Evolutionary conservation across 2,888 invertebrate genomes (phyloP), one percentile per base, ranked within the genome.

Genomic region (Congeria kusceri): DNA sequence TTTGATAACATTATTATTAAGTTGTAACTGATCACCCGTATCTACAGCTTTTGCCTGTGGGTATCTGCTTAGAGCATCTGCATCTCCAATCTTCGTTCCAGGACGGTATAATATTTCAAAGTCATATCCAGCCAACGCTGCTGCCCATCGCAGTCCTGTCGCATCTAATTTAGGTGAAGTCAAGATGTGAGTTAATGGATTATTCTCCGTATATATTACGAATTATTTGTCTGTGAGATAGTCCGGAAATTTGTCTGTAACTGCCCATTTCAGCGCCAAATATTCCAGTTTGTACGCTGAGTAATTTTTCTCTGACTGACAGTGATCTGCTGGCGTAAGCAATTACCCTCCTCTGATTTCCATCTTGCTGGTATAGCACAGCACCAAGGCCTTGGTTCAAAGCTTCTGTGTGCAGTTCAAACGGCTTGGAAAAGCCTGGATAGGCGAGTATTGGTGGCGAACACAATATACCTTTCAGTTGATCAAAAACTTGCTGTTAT

Each of bases 241-340:
- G 20, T 74, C 69, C 7, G n/a, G n/a, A 53, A 74, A 78, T 20
- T 74, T 78, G 13, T 74, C 78, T 7, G 74, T 69, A 1, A 73
- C 59, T n/a, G 66, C 73, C 73, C 73, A 73, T 32, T 73, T 65
- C 32, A 73, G 66, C 4, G 58, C 73, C 25, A 65, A 53, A 58
- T 64, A 73, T 25, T 73, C 65, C 20, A 73, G 49, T 20, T 73
- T 73, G 49, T 57, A 73, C 3, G 73, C 73, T 23, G 29, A 56
- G n/a, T 77, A 74, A n/a, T 78, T 78, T 23, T 64, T 53, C 49
- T 73, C 78, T 23, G 72, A 32, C 23, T 15, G 49, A 49, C n/a
- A n/a, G n/a, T n/a, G n/a, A n/a, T n/a, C n/a, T n/a, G n/a, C n/a
- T n/a, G n/a, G n/a, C n/a, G n/a, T n/a, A n/a, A n/a, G n/a, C n/a